Conservation (phyloP, 2,113 vertebrate genomes). For the Ameiurus melas region DNA sequence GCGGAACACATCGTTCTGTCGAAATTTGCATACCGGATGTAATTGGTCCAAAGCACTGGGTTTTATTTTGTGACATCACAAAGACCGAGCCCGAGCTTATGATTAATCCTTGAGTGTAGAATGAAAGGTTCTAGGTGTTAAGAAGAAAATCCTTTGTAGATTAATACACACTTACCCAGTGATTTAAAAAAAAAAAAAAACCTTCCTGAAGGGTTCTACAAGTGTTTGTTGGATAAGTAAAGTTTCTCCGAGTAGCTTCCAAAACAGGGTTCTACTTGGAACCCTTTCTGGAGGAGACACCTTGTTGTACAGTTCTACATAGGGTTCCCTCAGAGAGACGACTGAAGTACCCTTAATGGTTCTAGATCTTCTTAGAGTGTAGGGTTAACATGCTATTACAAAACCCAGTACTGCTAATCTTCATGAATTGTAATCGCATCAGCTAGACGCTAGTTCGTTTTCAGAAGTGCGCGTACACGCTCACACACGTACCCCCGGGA, state of each 20-base stretch:
- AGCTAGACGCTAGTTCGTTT: neutral
- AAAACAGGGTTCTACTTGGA: neutral
- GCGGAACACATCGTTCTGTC: neutral
- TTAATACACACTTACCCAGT: neutral
- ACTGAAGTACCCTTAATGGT: neutral
- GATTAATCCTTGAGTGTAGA: neutral
- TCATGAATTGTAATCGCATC: neutral
- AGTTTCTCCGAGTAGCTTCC: neutral
- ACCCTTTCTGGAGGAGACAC: neutral
- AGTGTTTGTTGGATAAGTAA: neutral
- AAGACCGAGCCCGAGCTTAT: neutral
- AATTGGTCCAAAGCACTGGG: neutral
- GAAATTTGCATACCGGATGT: neutral
- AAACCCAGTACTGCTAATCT: neutral
- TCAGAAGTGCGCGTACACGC: neutral
- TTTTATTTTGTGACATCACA: neutral
- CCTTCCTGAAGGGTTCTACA: neutral
- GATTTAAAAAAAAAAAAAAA: neutral
- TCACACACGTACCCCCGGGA: constrained; percentile 79
- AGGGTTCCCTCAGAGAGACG: neutral
- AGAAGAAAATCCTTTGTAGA: neutral
- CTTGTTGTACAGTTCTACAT: neutral
- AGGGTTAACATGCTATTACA: neutral
- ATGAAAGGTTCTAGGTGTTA: neutral
- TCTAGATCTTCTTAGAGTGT: neutral